Evolutionary conservation across 2,888 invertebrate genomes (phyloP).

Genomic region (Tenthredo mesomela): DNA sequence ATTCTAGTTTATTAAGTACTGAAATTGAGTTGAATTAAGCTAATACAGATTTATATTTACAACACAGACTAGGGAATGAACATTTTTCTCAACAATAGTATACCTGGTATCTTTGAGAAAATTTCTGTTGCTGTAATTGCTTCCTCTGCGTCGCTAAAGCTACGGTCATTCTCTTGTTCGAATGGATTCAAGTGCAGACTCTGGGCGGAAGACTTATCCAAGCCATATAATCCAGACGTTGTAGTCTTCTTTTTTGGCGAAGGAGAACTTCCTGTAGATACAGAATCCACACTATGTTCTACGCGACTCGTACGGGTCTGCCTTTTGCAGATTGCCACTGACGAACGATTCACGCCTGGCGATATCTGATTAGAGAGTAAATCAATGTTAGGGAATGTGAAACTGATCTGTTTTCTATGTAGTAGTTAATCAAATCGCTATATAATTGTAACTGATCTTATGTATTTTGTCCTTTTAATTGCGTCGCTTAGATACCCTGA

Average conservation of each 20-base stretch:
- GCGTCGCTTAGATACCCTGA: background rate
- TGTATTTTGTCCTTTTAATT: background rate
- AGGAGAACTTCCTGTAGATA: constrained; percentile 68
- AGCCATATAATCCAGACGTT: constrained; percentile 64
- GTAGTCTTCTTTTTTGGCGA: constrained; percentile 70
- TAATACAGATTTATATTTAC: background rate
- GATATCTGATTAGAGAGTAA: constrained; percentile 33
- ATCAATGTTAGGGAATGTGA: background rate
- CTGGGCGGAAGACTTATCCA: constrained; percentile 68
- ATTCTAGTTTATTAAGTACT: background rate
- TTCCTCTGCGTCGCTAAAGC: constrained; percentile 75
- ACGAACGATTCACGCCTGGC: constrained; percentile 66
- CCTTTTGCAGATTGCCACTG: constrained; percentile 67
- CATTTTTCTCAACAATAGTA: background rate
- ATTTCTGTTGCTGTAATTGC: constrained; percentile 73
- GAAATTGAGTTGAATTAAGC: background rate
- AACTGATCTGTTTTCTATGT: background rate
- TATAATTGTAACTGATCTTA: background rate
- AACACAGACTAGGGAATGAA: background rate
- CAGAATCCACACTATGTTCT: constrained; percentile 68
- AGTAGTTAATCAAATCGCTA: background rate
- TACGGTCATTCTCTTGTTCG: constrained; percentile 74
- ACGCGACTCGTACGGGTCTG: constrained; percentile 66
- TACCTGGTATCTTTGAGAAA: constrained; percentile 71
- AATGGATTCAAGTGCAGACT: constrained; percentile 65